Percentiles rank a stretch among this genome's conserved stretches.
phyloP scores from a whole-genome alignment of 2,888 invertebrate species.

The Blastobasis lacticolella region DNA sequence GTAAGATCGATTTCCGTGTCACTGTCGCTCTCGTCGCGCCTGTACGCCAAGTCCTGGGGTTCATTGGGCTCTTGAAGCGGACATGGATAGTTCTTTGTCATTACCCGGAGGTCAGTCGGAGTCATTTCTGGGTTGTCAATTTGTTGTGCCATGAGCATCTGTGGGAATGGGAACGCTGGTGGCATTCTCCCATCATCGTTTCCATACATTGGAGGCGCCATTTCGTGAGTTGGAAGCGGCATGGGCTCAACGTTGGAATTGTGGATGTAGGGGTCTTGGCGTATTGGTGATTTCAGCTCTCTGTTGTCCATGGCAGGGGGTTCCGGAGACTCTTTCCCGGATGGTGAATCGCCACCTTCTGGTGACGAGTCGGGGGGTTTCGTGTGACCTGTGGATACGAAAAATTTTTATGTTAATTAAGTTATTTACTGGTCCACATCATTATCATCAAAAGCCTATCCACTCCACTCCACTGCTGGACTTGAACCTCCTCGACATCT shows the following conservation, averaged over 20 bases:
- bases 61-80: conserved; percentile 35
- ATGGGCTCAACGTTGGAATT: conserved; percentile 32
- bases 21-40: conserved; percentile 53
- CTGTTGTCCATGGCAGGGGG: conserved; percentile 44
- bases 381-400: conserved; percentile 42
- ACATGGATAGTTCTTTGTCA: conserved; percentile 54
- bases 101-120: conserved; percentile 60
- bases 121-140: conserved; percentile 46
- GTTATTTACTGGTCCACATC: neutral
- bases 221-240: conserved; percentile 38
- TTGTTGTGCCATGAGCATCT: conserved; percentile 44
- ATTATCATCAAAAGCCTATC: too few relatives aligned
- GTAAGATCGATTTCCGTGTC: conserved; percentile 69
- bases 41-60: conserved; percentile 58
- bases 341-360: conserved; percentile 55
- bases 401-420: neutral
- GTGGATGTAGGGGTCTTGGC: conserved; percentile 51
- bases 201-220: conserved; percentile 43
- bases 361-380: conserved; percentile 65
- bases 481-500: too few relatives aligned
- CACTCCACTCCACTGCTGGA: too few relatives aligned
- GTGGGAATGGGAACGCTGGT: conserved; percentile 44
- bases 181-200: conserved; percentile 51
- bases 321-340: conserved; percentile 57
- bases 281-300: conserved; percentile 44